A percentile compares a stretch with the other conserved stretches of the same genome.
Evolutionary conservation across 2,113 vertebrate genomes (phyloP).

Genomic region (Bos taurus): ARS-UCD2.0 NC_037329.1:12455001-12455500

Average conservation of each 20-base stretch:
- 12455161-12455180: not conserved
- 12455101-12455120: too few relatives aligned
- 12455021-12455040: too few relatives aligned
- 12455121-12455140: too few relatives aligned
- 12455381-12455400: not conserved
- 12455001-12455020: too few relatives aligned
- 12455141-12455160: too few relatives aligned
- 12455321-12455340: not conserved
- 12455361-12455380: not conserved
- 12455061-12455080: too few relatives aligned
- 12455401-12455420: not conserved
- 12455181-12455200: not conserved
- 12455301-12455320: not conserved
- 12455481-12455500: not conserved
- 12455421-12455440: not conserved
- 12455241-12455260: not conserved
- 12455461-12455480: not conserved
- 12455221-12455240: not conserved
- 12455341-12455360: not conserved
- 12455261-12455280: not conserved
- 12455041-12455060: too few relatives aligned
- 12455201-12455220: not conserved
- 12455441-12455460: not conserved
- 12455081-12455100: too few relatives aligned
- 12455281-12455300: not conserved